Percentiles rank a stretch among this genome's conserved stretches.
Conservation (phyloP, 2,113 vertebrate genomes). For the Ophiodon elongatus region DNA sequence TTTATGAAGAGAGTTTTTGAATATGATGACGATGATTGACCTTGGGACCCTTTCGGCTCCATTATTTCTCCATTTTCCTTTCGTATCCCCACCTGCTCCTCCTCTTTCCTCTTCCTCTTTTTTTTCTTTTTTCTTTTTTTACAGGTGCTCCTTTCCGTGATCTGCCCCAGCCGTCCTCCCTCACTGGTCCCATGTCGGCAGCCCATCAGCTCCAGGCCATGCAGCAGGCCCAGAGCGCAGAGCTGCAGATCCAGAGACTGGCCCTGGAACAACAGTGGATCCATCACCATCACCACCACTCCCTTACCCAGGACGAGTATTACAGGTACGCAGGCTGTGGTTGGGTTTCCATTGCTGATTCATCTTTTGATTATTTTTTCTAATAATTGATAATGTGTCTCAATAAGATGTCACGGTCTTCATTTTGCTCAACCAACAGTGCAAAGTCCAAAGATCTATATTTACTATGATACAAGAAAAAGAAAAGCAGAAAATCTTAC, state of each 20-base stretch:
- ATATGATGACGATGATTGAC: conserved; percentile 37
- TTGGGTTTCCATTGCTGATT: background rate
- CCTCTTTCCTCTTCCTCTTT: conserved; percentile 1
- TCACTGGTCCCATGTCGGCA: conserved; percentile 94
- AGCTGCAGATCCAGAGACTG: conserved; percentile 98
- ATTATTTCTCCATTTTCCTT: background rate
- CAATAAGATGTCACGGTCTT: background rate
- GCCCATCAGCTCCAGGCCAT: conserved; percentile 99
- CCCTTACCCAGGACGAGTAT: conserved; percentile 97
- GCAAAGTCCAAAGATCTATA: background rate
- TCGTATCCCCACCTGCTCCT: conserved; percentile 1
- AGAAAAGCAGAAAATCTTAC: background rate
- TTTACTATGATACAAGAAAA: background rate
- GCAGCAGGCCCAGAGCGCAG: conserved; percentile 98
- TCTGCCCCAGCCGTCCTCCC: conserved; percentile 93
- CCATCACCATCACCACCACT: conserved; percentile 96
- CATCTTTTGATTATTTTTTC: background rate
- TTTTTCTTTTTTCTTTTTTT: background rate
- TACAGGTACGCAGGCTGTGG: conserved; percentile 65
- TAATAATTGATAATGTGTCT: background rate
- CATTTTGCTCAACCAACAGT: background rate
- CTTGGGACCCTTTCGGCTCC: background rate
- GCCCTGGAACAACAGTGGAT: conserved; percentile 97
- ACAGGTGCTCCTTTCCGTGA: conserved; percentile 96
- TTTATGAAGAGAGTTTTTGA: conserved; percentile 40